phyloP scores from a whole-genome alignment of 53 echinoderm and acorn worm species.

The Henricia sp. region DNA sequence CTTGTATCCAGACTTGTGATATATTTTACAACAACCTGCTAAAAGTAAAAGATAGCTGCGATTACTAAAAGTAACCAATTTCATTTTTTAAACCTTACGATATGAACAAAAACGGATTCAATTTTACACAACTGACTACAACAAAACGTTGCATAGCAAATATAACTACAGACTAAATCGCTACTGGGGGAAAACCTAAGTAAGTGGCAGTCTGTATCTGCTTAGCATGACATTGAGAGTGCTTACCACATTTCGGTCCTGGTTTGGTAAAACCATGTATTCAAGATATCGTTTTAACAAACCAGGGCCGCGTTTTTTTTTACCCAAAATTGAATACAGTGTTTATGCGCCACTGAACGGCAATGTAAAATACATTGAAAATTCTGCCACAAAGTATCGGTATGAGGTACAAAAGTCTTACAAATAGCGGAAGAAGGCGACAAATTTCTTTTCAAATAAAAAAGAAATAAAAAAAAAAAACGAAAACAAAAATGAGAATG shows the following conservation, averaged over 20 bases:
- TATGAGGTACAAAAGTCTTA: not conserved
- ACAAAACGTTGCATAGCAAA: too few relatives aligned
- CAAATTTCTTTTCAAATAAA: not conserved
- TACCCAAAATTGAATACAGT: not conserved
- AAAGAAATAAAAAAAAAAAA: not conserved
- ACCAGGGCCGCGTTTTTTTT: not conserved
- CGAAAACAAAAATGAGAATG: not conserved
- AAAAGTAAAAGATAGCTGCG: too few relatives aligned
- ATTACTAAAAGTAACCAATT: too few relatives aligned
- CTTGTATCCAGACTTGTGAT: too few relatives aligned
- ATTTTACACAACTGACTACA: too few relatives aligned
- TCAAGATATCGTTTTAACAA: not conserved
- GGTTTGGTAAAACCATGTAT: not conserved
- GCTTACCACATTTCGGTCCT: not conserved
- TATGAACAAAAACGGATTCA: too few relatives aligned
- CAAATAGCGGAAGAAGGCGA: constrained; percentile 21
- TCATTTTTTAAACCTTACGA: too few relatives aligned
- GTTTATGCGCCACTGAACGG: not conserved
- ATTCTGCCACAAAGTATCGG: not conserved
- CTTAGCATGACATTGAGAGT: not conserved
- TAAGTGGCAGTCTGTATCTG: too few relatives aligned
- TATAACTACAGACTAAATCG: too few relatives aligned
- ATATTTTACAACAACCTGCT: too few relatives aligned
- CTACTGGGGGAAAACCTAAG: too few relatives aligned
- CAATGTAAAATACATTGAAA: not conserved